phyloP scores from a whole-genome alignment of 2,113 vertebrate species.

The Panthera leo region DNA sequence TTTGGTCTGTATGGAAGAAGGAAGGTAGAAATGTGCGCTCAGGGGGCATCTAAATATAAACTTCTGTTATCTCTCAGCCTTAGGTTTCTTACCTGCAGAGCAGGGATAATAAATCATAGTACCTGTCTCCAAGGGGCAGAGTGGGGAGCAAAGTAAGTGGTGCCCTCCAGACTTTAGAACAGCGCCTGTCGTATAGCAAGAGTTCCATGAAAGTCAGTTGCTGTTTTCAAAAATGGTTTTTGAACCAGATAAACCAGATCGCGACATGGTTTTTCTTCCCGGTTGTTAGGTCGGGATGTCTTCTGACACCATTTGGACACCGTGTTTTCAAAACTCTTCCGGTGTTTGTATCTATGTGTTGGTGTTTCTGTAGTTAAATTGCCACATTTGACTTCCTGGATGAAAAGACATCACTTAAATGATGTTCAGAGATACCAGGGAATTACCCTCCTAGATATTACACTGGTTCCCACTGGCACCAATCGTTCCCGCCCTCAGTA shows the following conservation, averaged over 20 bases:
- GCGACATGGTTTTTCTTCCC: background rate
- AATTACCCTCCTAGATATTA: background rate
- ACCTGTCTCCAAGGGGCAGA: background rate
- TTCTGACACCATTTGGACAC: background rate
- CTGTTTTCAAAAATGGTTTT: background rate
- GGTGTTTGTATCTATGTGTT: background rate
- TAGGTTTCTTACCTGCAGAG: background rate
- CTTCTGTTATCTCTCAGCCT: background rate
- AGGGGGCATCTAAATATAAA: background rate
- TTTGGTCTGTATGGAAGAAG: background rate
- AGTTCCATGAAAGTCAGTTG: background rate
- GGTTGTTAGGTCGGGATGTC: background rate
- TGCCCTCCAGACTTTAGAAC: no score
- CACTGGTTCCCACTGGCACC: accelerated
- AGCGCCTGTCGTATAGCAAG: background rate
- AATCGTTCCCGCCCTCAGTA: accelerated
- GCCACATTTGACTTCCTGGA: background rate
- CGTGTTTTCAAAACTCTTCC: background rate
- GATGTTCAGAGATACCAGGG: background rate
- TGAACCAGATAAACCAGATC: background rate
- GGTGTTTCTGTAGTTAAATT: background rate
- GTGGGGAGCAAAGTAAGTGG: background rate
- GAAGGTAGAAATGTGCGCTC: background rate
- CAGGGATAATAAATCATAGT: background rate
- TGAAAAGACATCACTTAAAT: background rate